Evolutionary conservation across 2,797 vertebrate genomes (phyloP).

Genomic region (Gymnodraco acuticeps): DNA sequence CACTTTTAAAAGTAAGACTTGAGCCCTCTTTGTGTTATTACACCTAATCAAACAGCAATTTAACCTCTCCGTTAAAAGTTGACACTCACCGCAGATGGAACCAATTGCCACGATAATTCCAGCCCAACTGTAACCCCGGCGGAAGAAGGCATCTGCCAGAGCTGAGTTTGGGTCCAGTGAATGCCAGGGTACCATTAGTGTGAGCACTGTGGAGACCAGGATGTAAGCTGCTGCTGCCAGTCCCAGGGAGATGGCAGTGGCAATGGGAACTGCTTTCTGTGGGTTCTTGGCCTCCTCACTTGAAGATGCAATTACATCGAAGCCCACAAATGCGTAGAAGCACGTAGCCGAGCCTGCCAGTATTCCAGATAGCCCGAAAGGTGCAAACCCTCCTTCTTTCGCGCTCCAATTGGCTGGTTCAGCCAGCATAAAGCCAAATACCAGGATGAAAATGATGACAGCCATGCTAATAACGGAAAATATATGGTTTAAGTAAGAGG

Average conservation of each 20-base stretch:
- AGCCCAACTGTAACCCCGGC: conserved; percentile 95
- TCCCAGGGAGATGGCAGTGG: conserved; percentile 90
- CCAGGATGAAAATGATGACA: conserved; percentile 90
- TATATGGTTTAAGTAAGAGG: conserved; percentile 95
- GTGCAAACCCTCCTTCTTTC: conserved; percentile 92
- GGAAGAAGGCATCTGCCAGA: conserved; percentile 94
- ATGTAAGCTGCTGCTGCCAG: conserved; percentile 92
- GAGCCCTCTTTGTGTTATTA: background rate
- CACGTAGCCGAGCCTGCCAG: conserved; percentile 95
- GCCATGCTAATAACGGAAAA: conserved; percentile 91
- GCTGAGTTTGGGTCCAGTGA: conserved; percentile 93
- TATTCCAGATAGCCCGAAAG: conserved; percentile 92
- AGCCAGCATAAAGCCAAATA: conserved; percentile 93
- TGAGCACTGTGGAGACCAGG: conserved; percentile 93
- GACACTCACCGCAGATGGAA: conserved; percentile 94
- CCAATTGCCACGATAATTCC: conserved; percentile 93
- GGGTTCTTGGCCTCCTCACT: conserved; percentile 96
- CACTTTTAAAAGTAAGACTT: too few species aligned
- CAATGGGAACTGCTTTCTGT: conserved; percentile 90
- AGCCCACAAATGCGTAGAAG: conserved; percentile 97
- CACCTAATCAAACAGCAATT: background rate
- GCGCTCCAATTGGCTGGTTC: conserved; percentile 92
- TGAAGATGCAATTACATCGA: conserved; percentile 94
- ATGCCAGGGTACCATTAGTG: conserved; percentile 96
- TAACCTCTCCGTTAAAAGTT: background rate